A percentile compares a stretch with the other conserved stretches of the same genome.
Conservation (phyloP, 2,113 vertebrate genomes). For the Halichoerus grypus region DNA sequence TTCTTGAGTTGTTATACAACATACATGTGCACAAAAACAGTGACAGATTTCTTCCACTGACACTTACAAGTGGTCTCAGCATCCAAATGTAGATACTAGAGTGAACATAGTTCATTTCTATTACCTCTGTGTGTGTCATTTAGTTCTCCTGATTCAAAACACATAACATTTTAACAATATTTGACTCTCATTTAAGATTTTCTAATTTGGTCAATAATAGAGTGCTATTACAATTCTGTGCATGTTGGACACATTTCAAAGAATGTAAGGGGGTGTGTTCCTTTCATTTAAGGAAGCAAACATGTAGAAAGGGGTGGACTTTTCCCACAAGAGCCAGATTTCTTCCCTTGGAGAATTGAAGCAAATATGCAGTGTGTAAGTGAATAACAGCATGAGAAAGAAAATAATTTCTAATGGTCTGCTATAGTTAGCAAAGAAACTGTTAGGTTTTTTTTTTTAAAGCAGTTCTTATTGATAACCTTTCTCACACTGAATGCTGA, state of each 20-base stretch:
- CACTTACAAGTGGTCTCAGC: background rate
- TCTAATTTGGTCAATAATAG: slow-evolving; percentile 32
- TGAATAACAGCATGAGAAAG: slow-evolving; percentile 73
- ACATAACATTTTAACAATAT: slow-evolving; percentile 48
- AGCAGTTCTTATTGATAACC: slow-evolving; percentile 4
- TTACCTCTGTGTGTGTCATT: background rate
- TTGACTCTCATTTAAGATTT: background rate
- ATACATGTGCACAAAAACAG: background rate
- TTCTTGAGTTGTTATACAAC: background rate
- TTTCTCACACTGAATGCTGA: slow-evolving; percentile 19
- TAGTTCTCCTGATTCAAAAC: slow-evolving; percentile 64
- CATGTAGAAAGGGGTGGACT: slow-evolving; percentile 76
- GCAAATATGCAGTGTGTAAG: slow-evolving; percentile 75
- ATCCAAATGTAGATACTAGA: slow-evolving; percentile 4
- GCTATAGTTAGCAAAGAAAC: slow-evolving; percentile 55
- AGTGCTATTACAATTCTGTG: slow-evolving; percentile 70
- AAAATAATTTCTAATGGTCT: slow-evolving; percentile 65
- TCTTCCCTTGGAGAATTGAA: slow-evolving; percentile 81
- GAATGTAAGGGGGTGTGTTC: slow-evolving; percentile 77
- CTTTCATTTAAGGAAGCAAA: slow-evolving; percentile 78
- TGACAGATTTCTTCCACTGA: background rate
- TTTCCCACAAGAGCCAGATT: slow-evolving; percentile 83
- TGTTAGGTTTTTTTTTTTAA: background rate
- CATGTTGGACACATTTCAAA: slow-evolving; percentile 82
- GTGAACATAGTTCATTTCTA: background rate